Evolutionary conservation across 1,140 invertebrate species (phyloP).

Genomic region (Ceratosolen solmsi): DNA sequence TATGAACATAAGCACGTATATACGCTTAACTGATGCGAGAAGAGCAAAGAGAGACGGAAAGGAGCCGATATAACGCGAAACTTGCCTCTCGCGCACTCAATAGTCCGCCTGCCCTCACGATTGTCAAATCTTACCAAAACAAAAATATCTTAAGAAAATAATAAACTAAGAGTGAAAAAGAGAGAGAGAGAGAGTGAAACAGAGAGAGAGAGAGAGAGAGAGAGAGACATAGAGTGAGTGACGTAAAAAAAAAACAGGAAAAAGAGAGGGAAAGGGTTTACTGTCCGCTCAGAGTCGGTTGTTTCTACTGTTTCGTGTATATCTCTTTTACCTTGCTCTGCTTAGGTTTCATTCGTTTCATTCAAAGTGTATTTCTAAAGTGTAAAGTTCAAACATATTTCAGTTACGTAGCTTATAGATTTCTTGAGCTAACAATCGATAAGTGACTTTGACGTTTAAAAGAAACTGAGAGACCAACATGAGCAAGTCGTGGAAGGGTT

Average conservation of each 20-base stretch:
- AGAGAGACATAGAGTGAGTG: not conserved
- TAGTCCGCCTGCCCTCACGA: conserved; percentile 64
- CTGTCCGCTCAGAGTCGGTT: not conserved
- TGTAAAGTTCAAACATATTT: not conserved
- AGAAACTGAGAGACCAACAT: conserved; percentile 49
- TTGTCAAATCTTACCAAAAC: conserved; percentile 54
- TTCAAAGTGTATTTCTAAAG: not conserved
- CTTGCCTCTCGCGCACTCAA: conserved; percentile 67
- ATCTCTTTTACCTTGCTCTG: not conserved
- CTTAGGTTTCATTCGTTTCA: not conserved
- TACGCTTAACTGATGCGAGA: conserved; percentile 48
- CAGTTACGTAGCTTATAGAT: not conserved
- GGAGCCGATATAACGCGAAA: conserved; percentile 72
- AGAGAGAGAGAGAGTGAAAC: not conserved
- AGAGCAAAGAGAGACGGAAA: conserved; percentile 50
- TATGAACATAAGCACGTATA: conserved; percentile 1
- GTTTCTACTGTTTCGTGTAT: not conserved
- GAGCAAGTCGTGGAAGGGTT: conserved; percentile 66
- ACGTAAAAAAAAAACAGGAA: not conserved
- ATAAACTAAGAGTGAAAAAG: not conserved
- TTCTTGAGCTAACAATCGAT: not conserved
- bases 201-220: not conserved
- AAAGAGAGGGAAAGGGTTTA: not conserved
- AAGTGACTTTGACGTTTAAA: not conserved
- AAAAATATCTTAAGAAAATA: not conserved